phyloP scores from a whole-genome alignment of 1,140 invertebrate genomes.

The Lasaia peninsularis region DNA sequence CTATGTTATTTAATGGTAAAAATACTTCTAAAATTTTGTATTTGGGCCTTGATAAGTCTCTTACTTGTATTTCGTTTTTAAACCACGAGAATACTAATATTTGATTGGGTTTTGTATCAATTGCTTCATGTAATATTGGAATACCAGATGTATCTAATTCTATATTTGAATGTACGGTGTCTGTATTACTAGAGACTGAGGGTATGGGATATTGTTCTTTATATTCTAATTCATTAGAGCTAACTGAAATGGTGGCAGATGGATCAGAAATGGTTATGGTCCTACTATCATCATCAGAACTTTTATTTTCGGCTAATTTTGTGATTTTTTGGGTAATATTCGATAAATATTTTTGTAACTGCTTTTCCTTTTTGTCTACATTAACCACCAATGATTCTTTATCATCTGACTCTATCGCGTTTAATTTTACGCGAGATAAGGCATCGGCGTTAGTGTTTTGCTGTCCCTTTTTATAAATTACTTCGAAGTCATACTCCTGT shows the following conservation, averaged over 20 bases:
- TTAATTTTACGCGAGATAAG: constrained; percentile 26
- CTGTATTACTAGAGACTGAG: constrained; percentile 16
- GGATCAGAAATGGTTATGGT: constrained; percentile 16
- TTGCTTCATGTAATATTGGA: constrained; percentile 31
- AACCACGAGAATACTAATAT: constrained; percentile 31
- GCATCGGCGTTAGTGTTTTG: constrained; percentile 48
- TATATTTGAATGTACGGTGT: constrained; percentile 24
- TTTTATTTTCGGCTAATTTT: constrained; percentile 8
- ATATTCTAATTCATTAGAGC: constrained; percentile 8
- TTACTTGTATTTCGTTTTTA: constrained; percentile 22
- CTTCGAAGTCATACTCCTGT: constrained; percentile 45
- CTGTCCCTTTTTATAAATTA: constrained; percentile 60
- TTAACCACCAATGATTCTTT: not conserved
- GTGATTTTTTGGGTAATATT: not conserved
- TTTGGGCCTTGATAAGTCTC: constrained; percentile 21
- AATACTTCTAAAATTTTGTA: constrained; percentile 29
- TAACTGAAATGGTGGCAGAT: constrained; percentile 13
- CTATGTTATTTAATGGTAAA: constrained; percentile 20
- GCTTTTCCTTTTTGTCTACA: constrained; percentile 13
- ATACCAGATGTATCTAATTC: constrained; percentile 26
- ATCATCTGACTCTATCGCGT: constrained; percentile 19
- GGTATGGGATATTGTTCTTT: constrained; percentile 21
- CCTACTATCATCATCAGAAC: constrained; percentile 6
- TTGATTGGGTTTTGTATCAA: constrained; percentile 37
- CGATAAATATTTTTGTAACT: not conserved